Evolutionary conservation across 2,113 vertebrate genomes (phyloP), one percentile per base, ranked within the genome.

Genomic region (Rhinichthys klamathensis): DNA sequence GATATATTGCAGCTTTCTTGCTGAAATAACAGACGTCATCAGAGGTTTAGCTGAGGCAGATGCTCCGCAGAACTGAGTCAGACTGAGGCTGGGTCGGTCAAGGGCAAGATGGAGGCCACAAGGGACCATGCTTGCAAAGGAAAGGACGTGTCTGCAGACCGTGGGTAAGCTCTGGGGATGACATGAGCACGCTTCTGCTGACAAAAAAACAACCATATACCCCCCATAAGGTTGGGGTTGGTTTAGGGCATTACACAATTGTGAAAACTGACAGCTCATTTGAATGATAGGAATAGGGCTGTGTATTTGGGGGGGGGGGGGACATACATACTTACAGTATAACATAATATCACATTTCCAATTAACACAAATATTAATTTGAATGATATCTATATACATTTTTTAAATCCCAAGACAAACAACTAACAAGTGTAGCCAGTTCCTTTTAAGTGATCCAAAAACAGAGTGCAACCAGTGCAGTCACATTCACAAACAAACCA

Each of bases 31-130:
- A 46, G 21, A 76, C n/a, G 49, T 82, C 61, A 73, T 30, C 82
- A 21, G 18, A 54, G 65, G n/a, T 80, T 88, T 38, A 78, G 79
- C 73, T 87, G 83, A 85, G 84, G 27, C 51, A 74, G 58, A 86
- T 56, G 80, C 44, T 41, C 4, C 12, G 58, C 75, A 44, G 27
- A 51, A 61, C 69, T 32, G 51, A 46, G 80, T 82, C 82, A 70
- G 54, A 73, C 63, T 6, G 46, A 82, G 11, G 61, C 73, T 27
- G 70, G 56, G 78, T 70, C 41, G 49, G 61, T 70, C 49, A 10
- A 83, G 80, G 74, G 85, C 73, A 63, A 35, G 60, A 58, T 30
- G 38, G 60, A 81, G 46, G n/a, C 46, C 32, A 44, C 35, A 35
- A 80, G 49, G 41, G 79, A 0, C n/a, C 5, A 10, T 32, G 44